These are phyloP conservation scores for Bujurquina vittata DNA, from an alignment of 2,113 vertebrate species.

Conservation along the genomic window DNA sequence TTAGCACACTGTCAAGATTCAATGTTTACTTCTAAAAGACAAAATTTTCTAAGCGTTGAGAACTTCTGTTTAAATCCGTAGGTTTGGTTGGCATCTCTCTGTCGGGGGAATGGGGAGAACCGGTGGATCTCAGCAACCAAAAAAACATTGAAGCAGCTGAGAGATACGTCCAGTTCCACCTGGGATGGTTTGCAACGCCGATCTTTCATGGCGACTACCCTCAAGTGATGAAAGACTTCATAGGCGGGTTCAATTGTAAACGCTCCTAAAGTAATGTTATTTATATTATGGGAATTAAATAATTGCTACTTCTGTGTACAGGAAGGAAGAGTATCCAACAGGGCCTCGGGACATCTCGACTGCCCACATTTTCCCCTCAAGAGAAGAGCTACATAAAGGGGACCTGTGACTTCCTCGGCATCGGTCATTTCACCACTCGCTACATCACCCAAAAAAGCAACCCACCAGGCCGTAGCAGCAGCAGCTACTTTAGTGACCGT, in stretches of 20 bases:
- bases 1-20: neutral
- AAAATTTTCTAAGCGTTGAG: neutral
- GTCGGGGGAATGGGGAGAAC: constrained; percentile 91
- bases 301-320: constrained; percentile 44
- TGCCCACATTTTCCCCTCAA: constrained; percentile 88
- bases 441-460: constrained; percentile 87
- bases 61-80: constrained; percentile 61
- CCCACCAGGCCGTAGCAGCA: constrained; percentile 73
- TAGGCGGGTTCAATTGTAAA: constrained; percentile 78
- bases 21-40: neutral
- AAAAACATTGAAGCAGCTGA: constrained; percentile 90
- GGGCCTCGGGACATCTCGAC: constrained; percentile 84
- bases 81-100: constrained; percentile 92
- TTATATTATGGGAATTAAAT: neutral
- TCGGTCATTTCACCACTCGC: constrained; percentile 91
- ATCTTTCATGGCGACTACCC: constrained; percentile 95
- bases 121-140: constrained; percentile 86
- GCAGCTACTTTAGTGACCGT: constrained; percentile 86
- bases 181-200: constrained; percentile 96
- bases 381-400: constrained; percentile 93
- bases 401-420: constrained; percentile 91
- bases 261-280: neutral
- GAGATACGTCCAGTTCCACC: constrained; percentile 90
- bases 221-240: constrained; percentile 92
- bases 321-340: constrained; percentile 89